Conservation (phyloP, 2,797 vertebrate species). For the Micropoecilia bifurca region DNA sequence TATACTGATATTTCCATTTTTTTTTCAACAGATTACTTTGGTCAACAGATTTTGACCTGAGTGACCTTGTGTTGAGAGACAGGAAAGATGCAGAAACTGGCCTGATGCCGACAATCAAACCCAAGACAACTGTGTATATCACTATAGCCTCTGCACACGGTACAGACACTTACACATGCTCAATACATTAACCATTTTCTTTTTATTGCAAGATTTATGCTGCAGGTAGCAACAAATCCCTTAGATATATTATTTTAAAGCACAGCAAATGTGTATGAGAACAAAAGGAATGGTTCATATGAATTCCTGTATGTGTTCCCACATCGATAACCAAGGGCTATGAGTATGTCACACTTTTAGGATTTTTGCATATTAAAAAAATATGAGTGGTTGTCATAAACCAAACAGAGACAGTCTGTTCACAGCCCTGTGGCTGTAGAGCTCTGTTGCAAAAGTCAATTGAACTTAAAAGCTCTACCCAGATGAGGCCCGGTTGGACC, state of each 20-base stretch:
- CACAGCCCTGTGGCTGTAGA: conserved; percentile 22
- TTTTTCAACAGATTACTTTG: too few relatives aligned
- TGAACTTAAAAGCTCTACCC: conserved; percentile 43
- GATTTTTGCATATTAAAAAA: conserved; percentile 45
- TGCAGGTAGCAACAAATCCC: not conserved
- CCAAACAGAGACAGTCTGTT: conserved; percentile 28
- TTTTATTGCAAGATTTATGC: not conserved
- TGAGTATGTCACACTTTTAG: conserved; percentile 34
- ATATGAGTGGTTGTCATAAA: conserved; percentile 35
- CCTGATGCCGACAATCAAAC: too few relatives aligned
- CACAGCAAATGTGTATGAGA: not conserved
- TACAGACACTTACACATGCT: too few relatives aligned
- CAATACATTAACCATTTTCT: not conserved
- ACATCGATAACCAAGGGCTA: conserved; percentile 42
- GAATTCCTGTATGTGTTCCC: conserved; percentile 26
- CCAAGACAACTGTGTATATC: too few relatives aligned
- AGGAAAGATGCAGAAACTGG: too few relatives aligned
- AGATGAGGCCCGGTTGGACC: conserved; percentile 18
- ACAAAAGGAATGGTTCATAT: conserved; percentile 21
- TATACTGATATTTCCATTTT: too few relatives aligned
- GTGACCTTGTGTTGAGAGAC: too few relatives aligned
- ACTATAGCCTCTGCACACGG: too few relatives aligned
- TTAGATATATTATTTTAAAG: not conserved
- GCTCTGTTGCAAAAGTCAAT: conserved; percentile 36
- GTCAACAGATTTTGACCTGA: too few relatives aligned